Percentiles rank a stretch among this genome's conserved stretches.
Evolutionary conservation across 2,888 invertebrate genomes (phyloP).

Genomic region (Cephus pygmeus): DNA sequence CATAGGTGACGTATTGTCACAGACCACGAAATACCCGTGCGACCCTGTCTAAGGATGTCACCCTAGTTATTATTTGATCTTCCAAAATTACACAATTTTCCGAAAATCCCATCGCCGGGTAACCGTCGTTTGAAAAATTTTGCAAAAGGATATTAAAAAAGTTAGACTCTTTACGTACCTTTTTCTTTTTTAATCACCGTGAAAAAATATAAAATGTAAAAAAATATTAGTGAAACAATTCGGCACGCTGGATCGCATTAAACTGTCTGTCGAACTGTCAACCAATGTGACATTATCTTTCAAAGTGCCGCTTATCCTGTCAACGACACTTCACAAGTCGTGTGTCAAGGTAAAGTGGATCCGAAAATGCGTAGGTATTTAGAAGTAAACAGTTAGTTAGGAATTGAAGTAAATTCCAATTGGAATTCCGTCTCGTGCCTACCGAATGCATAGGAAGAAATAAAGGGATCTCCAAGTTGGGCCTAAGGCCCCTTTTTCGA

Average conservation of each 20-base stretch:
- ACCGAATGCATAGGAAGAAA: background rate
- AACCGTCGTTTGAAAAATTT: background rate
- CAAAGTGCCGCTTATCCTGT: background rate
- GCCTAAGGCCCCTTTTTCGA: background rate
- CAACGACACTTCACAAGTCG: background rate
- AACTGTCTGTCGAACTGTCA: background rate
- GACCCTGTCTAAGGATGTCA: slow-evolving; percentile 35
- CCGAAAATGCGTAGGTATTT: background rate
- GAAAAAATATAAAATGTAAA: background rate
- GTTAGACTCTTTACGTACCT: background rate
- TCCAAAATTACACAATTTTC: background rate
- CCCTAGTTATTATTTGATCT: background rate
- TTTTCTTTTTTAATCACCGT: background rate
- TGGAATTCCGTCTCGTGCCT: background rate
- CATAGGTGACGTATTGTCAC: background rate
- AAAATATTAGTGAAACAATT: background rate
- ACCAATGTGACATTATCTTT: background rate
- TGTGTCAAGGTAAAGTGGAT: background rate
- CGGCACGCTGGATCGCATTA: background rate
- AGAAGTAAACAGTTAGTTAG: background rate
- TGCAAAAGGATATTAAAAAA: background rate
- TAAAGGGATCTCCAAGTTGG: background rate
- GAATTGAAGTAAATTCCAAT: background rate
- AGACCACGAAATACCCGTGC: slow-evolving; percentile 49
- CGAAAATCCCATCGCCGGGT: background rate